Conservation (phyloP, 2,113 vertebrate genomes). For the Aramus guarauna region DNA sequence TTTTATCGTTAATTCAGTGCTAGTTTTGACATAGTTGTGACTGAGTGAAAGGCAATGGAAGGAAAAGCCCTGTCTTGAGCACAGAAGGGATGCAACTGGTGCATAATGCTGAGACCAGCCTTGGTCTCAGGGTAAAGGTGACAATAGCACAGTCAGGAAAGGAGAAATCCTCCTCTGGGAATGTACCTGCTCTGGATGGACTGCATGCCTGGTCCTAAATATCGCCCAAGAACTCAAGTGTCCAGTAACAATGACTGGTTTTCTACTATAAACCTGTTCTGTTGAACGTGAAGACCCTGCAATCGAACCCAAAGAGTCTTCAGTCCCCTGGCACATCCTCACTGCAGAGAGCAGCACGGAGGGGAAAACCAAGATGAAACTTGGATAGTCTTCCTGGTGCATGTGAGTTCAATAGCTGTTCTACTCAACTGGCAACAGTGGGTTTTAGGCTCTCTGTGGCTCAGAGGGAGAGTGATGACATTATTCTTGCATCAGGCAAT, state of each 20-base stretch:
- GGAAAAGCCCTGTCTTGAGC: constrained; percentile 24
- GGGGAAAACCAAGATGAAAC: neutral
- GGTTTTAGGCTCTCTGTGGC: neutral
- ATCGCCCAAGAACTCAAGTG: neutral
- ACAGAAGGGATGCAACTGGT: constrained; percentile 12
- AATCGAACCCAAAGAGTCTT: neutral
- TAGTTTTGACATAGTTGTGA: constrained; percentile 9
- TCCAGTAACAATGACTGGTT: neutral
- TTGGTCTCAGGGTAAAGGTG: neutral
- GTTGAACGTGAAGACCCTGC: neutral
- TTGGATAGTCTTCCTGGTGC: neutral
- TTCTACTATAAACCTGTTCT: neutral
- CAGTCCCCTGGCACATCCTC: neutral
- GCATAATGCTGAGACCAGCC: neutral
- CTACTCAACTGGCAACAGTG: neutral
- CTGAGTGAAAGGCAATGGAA: constrained; percentile 47
- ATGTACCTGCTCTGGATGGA: neutral
- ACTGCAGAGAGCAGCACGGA: neutral
- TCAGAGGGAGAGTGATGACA: neutral
- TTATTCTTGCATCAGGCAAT: neutral
- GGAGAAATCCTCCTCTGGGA: neutral
- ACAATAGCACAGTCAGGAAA: neutral
- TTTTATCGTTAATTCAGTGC: neutral
- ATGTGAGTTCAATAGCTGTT: neutral
- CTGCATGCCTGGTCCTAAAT: neutral